Base-by-base conservation (phyloP, 2,888 invertebrate genomes). In the Philopedon plagiatum region DNA sequence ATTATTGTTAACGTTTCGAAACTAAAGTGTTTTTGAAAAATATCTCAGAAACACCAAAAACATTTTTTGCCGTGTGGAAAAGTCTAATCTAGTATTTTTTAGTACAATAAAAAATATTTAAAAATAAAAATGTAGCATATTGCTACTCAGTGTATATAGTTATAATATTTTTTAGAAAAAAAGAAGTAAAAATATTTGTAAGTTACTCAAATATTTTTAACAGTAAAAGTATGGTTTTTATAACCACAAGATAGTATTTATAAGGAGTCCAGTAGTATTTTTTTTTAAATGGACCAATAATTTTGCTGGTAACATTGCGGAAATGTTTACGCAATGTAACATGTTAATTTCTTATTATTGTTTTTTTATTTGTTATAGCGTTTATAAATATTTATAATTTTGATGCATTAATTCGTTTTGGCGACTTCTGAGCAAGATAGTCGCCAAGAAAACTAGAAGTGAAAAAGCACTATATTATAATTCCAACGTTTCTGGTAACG, bases 111-210 rank as follows among this genome's bases (percentile, higher is more conserved):
- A 60, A 71, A 56, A 61, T 57, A 54, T 60, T 61, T 29, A 34
- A 15, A 54, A 21, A 56, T 29, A 70, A 46, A 44, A 32, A 67
- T 76, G 73, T 80, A 80, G 78, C 80, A 80, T 79, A 80, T 80
- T 80, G 80, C 79, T 80, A 80, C 76, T 74, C 15, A 76, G 4
- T 74, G 79, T 80, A 78, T 54, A 79, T 78, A 80, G 49, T 67
- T 69, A 67, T 71, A 72, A 74, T 77, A 71, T 79, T 80, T 80
- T 79, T 78, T 77, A 77, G 76, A 78, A 78, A 77, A 76, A 78
- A 76, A 73, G 69, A 73, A 66, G 68, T 73, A 68, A 61, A 67
- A 74, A 64, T 74, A 64, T 74, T 74, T 76, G 72, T 71, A 58
- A 18, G 70, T 44, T 58, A 23, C 61, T 74, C 67, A 73, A 70